Evolutionary conservation across 1,140 invertebrate species (phyloP).

Genomic region (Gonioctena quinquepunctata): DNA sequence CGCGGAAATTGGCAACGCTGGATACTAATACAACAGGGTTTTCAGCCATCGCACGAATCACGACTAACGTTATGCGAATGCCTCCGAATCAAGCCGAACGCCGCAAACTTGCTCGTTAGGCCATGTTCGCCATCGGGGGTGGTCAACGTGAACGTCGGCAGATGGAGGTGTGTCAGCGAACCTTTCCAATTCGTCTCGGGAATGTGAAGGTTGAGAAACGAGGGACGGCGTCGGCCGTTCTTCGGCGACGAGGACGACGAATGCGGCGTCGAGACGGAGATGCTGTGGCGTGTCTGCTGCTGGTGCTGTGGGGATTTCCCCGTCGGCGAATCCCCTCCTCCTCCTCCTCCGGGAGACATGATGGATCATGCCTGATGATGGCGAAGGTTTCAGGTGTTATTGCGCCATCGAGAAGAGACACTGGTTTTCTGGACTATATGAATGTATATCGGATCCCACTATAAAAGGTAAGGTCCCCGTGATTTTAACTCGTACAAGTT

Average conservation of each 20-base stretch:
- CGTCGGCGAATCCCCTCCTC: not conserved
- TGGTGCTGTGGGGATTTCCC: no score
- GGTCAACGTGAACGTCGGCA: conserved; percentile 60
- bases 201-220: conserved; percentile 58
- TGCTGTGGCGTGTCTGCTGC: not conserved
- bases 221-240: conserved; percentile 42
- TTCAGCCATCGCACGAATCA: no score
- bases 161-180: conserved; percentile 56
- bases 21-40: no score
- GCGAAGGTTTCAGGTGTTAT: no score
- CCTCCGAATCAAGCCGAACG: conserved; percentile 57
- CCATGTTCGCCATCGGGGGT: conserved; percentile 53
- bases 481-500: no score
- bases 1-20: no score
- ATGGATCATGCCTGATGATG: not conserved
- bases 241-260: not conserved
- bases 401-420: no score
- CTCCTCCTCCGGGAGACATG: not conserved
- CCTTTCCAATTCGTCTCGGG: conserved; percentile 50
- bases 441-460: no score
- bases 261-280: not conserved
- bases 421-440: no score
- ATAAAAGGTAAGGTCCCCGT: no score
- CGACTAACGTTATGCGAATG: conserved; percentile 63
- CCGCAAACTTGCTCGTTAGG: conserved; percentile 59